Evolutionary conservation across 2,888 invertebrate genomes (phyloP).

Genomic region (Nemapogon koenigi): DNA sequence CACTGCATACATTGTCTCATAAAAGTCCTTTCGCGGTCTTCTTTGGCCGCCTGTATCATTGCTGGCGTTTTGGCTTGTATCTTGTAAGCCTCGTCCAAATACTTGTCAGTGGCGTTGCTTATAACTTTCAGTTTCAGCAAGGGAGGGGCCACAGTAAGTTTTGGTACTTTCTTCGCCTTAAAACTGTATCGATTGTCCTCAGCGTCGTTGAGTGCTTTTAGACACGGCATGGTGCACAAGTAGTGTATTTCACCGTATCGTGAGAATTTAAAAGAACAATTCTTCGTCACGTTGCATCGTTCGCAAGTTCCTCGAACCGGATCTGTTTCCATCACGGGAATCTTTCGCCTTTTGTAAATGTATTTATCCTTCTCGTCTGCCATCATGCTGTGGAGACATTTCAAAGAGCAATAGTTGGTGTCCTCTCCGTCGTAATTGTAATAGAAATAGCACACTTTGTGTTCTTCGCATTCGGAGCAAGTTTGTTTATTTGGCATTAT

Average conservation of each 20-base stretch:
- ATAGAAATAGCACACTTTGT: conserved; percentile 47
- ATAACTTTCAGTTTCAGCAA: conserved; percentile 54
- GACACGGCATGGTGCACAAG: conserved; percentile 66
- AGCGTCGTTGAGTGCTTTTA: conserved; percentile 47
- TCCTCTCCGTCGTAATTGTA: conserved; percentile 51
- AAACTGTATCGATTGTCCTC: conserved; percentile 44
- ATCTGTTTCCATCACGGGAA: conserved; percentile 46
- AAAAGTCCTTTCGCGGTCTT: conserved; percentile 65
- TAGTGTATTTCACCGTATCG: conserved; percentile 54
- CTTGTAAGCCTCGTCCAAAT: conserved; percentile 57
- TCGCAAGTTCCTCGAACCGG: conserved; percentile 37
- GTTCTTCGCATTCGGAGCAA: conserved; percentile 51
- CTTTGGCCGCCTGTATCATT: conserved; percentile 63
- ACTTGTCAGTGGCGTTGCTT: conserved; percentile 59
- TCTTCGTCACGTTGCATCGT: conserved; percentile 54
- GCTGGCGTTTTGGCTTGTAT: conserved; percentile 66
- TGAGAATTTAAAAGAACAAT: conserved; percentile 48
- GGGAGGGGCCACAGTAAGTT: conserved; percentile 23
- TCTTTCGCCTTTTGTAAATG: conserved; percentile 55
- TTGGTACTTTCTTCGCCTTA: conserved; percentile 26
- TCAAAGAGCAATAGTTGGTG: conserved; percentile 59
- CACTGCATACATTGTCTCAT: conserved; percentile 66
- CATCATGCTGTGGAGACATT: conserved; percentile 61
- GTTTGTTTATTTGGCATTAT: conserved; percentile 30
- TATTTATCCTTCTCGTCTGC: conserved; percentile 62